Conservation (phyloP, 2,113 vertebrate genomes). For the Orthonyx spaldingii region DNA sequence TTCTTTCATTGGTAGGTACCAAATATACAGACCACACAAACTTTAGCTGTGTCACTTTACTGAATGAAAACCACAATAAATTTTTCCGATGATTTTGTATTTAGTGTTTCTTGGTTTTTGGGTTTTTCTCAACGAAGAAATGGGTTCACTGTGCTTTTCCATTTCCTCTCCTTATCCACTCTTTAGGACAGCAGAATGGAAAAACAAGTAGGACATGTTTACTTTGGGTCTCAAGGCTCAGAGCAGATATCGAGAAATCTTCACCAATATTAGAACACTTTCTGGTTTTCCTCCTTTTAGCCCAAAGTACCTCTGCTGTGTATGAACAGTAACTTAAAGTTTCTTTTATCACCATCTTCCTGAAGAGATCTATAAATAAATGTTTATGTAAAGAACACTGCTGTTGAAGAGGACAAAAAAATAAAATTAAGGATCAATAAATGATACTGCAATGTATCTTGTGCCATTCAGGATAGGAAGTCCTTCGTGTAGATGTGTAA, state of each 20-base stretch:
- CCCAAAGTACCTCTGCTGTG: conserved; percentile 59
- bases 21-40: not conserved
- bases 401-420: not conserved
- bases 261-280: conserved; percentile 24
- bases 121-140: not conserved
- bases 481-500: conserved; percentile 97
- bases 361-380: conserved; percentile 68
- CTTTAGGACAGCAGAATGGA: conserved; percentile 40
- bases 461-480: conserved; percentile 93
- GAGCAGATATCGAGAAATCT: conserved; percentile 66
- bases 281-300: conserved; percentile 38
- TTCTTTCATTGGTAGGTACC: not conserved
- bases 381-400: conserved; percentile 37
- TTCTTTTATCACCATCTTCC: conserved; percentile 59
- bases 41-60: not conserved
- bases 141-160: not conserved
- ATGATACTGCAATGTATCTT: conserved; percentile 96
- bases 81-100: not conserved
- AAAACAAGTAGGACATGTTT: conserved; percentile 55
- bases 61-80: not conserved
- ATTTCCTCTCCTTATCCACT: not conserved
- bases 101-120: not conserved
- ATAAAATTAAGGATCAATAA: conserved; percentile 88
- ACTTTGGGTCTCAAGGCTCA: conserved; percentile 73
- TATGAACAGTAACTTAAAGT: conserved; percentile 49